phyloP scores from a whole-genome alignment of 1,140 invertebrate genomes.

The Drosophila jambulina region DNA sequence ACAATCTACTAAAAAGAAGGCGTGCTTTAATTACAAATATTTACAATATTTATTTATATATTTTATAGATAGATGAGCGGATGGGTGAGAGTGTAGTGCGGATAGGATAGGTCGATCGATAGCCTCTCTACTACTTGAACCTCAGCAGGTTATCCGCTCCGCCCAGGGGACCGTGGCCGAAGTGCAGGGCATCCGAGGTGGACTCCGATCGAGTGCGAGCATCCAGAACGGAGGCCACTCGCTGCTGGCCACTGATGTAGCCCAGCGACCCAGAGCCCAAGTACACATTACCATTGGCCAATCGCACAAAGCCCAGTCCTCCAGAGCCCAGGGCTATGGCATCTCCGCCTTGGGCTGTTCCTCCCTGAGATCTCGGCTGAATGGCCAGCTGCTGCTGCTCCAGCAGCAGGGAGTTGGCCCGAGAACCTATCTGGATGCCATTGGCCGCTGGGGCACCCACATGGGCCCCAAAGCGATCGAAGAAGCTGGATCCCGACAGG shows the following conservation, averaged over 20 bases:
- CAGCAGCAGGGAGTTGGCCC: conserved; percentile 59
- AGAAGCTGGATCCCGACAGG: conserved; percentile 55
- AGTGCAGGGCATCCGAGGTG: conserved; percentile 75
- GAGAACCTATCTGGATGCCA: conserved; percentile 65
- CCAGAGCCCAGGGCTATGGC: conserved; percentile 82
- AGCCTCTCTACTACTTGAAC: conserved; percentile 59
- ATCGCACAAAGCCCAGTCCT: conserved; percentile 73
- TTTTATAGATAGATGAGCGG: conserved; percentile 20
- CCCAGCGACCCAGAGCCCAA: conserved; percentile 81
- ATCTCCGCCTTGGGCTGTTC: conserved; percentile 19
- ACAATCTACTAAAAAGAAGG: conserved; percentile 48
- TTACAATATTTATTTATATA: conserved; percentile 66
- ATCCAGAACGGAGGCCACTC: conserved; percentile 59
- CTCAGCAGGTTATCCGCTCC: conserved; percentile 66
- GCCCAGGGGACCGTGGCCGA: conserved; percentile 77
- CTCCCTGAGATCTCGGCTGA: conserved; percentile 44
- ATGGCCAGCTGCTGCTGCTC: conserved; percentile 67
- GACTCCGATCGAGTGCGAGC: conserved; percentile 73
- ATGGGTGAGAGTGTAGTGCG: conserved; percentile 18
- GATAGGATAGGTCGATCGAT: conserved; percentile 10
- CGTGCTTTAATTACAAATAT: conserved; percentile 65
- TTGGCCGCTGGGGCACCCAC: conserved; percentile 32
- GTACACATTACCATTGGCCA: conserved; percentile 79
- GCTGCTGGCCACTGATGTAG: conserved; percentile 78
- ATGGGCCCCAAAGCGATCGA: conserved; percentile 65